These are phyloP conservation scores for Ellobius talpinus DNA, from an alignment of 2,113 vertebrate genomes.

Conservation along the genomic window DNA sequence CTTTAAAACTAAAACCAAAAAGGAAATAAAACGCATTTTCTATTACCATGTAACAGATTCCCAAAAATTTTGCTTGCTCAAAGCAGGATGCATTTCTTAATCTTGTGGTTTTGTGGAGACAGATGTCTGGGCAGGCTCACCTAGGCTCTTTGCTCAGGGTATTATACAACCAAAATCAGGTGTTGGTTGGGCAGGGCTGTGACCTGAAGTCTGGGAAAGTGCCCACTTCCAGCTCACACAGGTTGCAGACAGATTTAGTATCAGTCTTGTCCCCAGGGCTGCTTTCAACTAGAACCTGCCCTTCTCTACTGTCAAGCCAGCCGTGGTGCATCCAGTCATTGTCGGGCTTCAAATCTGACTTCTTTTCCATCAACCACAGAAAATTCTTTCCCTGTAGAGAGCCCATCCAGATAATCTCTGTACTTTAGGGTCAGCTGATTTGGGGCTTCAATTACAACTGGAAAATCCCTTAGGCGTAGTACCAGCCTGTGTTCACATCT, in stretches of 20 bases:
- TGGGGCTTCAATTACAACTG: not conserved
- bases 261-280: not conserved
- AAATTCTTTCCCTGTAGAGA: not conserved
- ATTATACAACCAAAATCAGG: not conserved
- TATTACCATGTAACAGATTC: not conserved
- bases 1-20: conserved; percentile 17
- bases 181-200: not conserved
- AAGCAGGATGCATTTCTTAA: not conserved
- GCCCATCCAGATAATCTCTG: not conserved
- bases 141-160: not conserved
- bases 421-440: not conserved
- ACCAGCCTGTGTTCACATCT: not conserved
- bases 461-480: not conserved
- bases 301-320: not conserved
- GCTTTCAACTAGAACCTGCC: not conserved
- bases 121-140: not conserved
- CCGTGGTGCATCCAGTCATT: accelerated
- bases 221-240: not conserved
- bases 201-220: not conserved
- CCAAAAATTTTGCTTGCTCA: not conserved
- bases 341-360: not conserved
- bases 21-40: conserved; percentile 23
- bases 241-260: not conserved
- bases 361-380: not conserved
- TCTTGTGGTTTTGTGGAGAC: not conserved